Evolutionary conservation across 1,140 invertebrate genomes (phyloP), one percentile per base, ranked within the genome.

Genomic region (Drosophila ficusphila): DNA sequence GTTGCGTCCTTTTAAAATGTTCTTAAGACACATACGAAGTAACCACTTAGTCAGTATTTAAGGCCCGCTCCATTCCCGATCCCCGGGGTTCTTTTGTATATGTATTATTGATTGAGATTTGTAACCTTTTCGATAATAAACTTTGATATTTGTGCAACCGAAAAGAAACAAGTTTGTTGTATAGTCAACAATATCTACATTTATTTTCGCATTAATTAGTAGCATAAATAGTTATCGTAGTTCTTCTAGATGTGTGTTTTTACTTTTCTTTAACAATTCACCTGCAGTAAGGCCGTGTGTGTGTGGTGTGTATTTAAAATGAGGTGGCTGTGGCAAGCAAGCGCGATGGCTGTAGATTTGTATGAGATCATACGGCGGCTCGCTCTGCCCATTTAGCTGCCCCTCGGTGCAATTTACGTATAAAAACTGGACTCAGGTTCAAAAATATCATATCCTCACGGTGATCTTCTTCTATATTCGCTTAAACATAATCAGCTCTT

Each of bases 101-200:
- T 79, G 38, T 64, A 57, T 64, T 62, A 62, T 56, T 64, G 54
- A 70, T 65, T 23, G 25, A 56, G 18, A 29, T 49, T 38, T 46
- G 36, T 19, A 47, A 57, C 25, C 71, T 56, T 73, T 74, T 75
- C 70, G 34, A 65, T 67, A 74, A 75, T 75, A 75, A 65, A 75
- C 34, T 75, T 75, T 75, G 42, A 49, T 74, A 71, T 38, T 60
- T 65, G 68, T 65, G 71, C 58, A 70, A 54, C 65, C 29, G 27
- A 64, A 60, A 27, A 6, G 1, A 27, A 12, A 5, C 3, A 25
- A 7, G 9, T 19, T 34, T 31, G 34, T 78, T 54, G 38, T 79
- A 81, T 73, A 53, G 58, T 88, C 82, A 86, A 81, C 81, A 88
- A 88, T 85, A 88, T 88, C 82, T 81, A 86, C 82, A 88, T 86